Evolutionary conservation across 2,113 vertebrate genomes (phyloP), one percentile per base, ranked within the genome.

Genomic region (Phodopus roborovskii): DNA sequence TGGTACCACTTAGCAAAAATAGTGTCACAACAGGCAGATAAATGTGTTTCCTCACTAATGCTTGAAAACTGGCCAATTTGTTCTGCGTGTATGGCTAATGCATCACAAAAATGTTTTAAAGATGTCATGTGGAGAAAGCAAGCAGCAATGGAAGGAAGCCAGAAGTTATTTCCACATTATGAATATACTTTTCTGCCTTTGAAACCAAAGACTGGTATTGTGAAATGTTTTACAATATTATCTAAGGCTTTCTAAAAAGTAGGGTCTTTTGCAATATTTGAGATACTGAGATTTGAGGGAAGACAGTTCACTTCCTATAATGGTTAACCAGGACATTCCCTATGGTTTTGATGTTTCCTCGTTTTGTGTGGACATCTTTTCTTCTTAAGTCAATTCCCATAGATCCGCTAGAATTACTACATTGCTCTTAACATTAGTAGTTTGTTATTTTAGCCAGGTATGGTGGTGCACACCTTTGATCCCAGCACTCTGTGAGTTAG

Each of bases 201-300:
- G 58, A 45, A 88, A 75, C 26, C 58, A 81, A 85, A 92, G 36
- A 28, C 2, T 91, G 22, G 7, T 19, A 79, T 79, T n/a, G 5
- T 62, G 66, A 24, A 58, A 33, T 73, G 84, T 58, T 94, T 8
- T 30, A 62, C 73, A 85, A 81, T 45, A 95, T 94, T 96, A 8
- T 88, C 7, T 91, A 82, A 66, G 26, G 84, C 66, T 9, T 74
- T 88, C 75, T 92, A 36, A 88, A 71, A 73, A 16, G 53, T 50
- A 39, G 5, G 0, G 5, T 48, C 36, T 83, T 90, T 88, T 60
- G 90, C 12, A 82, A 11, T 42, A n/a, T 64, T 60, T 75, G 16
- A 20, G 22, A 50, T 15, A 7, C 26, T 88, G 17, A 7, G 39
- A 66, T 74, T 62, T 79, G 86, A 30, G 36, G 70, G 30, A 83